These are phyloP conservation scores for Lordiphosa mommai DNA, from an alignment of 1,140 invertebrate species.

Conservation along the genomic window DNA sequence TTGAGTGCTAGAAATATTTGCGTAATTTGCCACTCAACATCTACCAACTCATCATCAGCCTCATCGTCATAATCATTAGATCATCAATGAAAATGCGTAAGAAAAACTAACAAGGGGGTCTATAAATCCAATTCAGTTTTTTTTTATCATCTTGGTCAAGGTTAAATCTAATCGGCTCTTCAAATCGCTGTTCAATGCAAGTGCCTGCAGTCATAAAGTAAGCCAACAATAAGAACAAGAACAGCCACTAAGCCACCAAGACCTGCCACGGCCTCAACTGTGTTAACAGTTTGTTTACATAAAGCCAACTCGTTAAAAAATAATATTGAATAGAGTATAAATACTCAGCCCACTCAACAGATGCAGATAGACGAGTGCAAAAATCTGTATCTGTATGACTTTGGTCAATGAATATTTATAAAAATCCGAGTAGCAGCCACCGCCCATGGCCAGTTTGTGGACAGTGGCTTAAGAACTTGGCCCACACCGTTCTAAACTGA, in stretches of 20 bases:
- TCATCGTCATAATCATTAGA: background rate
- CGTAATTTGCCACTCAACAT: slow-evolving; percentile 4
- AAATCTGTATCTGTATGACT: slow-evolving; percentile 5
- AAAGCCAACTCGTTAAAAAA: slow-evolving; percentile 67
- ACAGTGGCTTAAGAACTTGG: slow-evolving; percentile 45
- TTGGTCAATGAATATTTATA: slow-evolving; percentile 73
- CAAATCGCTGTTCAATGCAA: slow-evolving; percentile 57
- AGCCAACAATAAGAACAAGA: slow-evolving; percentile 37
- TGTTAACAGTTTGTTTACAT: slow-evolving; percentile 77
- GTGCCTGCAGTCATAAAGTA: slow-evolving; percentile 56
- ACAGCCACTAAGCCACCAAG: slow-evolving; percentile 12
- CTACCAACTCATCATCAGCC: background rate
- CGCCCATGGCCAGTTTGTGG: slow-evolving; percentile 58
- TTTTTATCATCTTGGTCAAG: slow-evolving; percentile 72
- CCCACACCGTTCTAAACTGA: slow-evolving; percentile 36
- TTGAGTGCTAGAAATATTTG: slow-evolving; percentile 21
- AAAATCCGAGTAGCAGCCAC: slow-evolving; percentile 41
- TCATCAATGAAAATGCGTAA: slow-evolving; percentile 41
- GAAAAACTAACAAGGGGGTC: background rate
- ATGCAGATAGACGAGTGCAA: background rate
- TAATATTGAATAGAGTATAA: slow-evolving; percentile 35
- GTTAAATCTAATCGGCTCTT: slow-evolving; percentile 72
- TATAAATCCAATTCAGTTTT: slow-evolving; percentile 14
- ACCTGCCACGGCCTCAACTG: slow-evolving; percentile 30
- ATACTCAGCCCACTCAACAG: slow-evolving; percentile 23